These are phyloP conservation scores for Rotaria socialis DNA, from an alignment of 2,888 invertebrate genomes.

Conservation along the genomic window DNA sequence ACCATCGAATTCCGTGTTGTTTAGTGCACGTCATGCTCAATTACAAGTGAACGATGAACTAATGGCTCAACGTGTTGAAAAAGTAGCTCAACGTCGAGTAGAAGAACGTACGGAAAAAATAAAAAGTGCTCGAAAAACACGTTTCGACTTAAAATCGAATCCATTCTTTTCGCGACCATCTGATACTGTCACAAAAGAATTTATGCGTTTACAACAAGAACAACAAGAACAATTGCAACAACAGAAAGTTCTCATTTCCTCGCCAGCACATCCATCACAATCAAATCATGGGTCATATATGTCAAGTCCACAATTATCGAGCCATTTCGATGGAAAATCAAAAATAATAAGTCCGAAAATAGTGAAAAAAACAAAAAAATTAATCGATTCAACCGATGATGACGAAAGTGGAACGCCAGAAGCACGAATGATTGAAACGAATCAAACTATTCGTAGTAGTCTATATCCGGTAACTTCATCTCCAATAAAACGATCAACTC, in stretches of 20 bases:
- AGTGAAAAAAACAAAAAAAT: background rate
- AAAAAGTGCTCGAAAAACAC: background rate
- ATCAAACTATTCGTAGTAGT: background rate
- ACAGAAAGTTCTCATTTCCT: too few relatives aligned
- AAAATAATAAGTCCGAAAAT: too few relatives aligned
- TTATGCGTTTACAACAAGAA: background rate
- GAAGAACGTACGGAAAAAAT: conserved; percentile 2
- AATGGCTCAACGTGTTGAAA: background rate
- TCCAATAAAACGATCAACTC: background rate
- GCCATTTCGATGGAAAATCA: too few relatives aligned
- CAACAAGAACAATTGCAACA: background rate
- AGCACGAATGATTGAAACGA: background rate
- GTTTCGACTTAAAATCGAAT: background rate
- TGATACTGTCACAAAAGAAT: background rate
- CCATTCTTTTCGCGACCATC: conserved; percentile 11
- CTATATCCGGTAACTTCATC: background rate
- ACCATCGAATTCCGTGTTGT: too few relatives aligned
- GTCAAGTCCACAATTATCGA: too few relatives aligned
- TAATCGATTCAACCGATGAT: background rate
- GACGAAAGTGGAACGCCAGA: background rate
- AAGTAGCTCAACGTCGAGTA: conserved; percentile 28
- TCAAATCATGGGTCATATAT: too few relatives aligned
- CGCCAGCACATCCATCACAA: too few relatives aligned
- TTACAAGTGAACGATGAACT: background rate
- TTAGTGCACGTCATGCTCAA: conserved; percentile 5